Conservation (phyloP, 2,888 invertebrate species). For the Sphaerophoria rueppellii region DNA sequence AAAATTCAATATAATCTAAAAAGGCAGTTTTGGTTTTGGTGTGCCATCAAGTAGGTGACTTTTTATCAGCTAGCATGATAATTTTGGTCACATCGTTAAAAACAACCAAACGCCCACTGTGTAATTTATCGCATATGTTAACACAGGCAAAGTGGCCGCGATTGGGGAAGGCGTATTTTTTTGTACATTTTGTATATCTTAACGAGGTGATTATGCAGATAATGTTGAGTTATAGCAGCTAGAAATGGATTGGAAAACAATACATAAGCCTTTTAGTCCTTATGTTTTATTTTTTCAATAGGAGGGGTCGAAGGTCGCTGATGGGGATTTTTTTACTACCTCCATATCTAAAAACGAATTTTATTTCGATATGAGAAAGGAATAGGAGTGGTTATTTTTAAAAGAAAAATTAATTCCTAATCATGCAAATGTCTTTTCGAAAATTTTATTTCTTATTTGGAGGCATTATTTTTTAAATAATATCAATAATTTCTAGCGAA, state of each 20-base stretch:
- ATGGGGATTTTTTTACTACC: background rate
- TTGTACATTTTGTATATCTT: background rate
- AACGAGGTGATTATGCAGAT: slow-evolving; percentile 14
- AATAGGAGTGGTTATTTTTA: too few relatives aligned
- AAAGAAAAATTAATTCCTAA: too few relatives aligned
- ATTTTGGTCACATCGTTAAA: slow-evolving; percentile 8
- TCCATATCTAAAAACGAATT: background rate
- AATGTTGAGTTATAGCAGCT: background rate
- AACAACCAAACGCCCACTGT: slow-evolving; percentile 6
- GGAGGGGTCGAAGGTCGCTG: too few relatives aligned
- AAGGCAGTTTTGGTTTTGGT: background rate
- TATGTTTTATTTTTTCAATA: background rate
- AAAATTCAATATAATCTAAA: slow-evolving; percentile 10
- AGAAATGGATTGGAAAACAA: background rate
- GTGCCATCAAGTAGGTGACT: background rate
- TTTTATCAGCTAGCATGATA: slow-evolving; percentile 9
- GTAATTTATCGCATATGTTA: background rate
- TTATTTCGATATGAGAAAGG: too few relatives aligned
- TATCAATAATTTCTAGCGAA: too few relatives aligned
- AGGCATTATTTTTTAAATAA: too few relatives aligned
- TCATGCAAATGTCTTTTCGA: too few relatives aligned
- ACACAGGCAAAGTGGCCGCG: background rate
- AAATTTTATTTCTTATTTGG: too few relatives aligned
- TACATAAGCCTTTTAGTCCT: background rate
- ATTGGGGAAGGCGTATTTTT: background rate